Base-by-base conservation (phyloP, 92 coral and sea anemone genomes). In the Heliopora coerulea region DNA sequence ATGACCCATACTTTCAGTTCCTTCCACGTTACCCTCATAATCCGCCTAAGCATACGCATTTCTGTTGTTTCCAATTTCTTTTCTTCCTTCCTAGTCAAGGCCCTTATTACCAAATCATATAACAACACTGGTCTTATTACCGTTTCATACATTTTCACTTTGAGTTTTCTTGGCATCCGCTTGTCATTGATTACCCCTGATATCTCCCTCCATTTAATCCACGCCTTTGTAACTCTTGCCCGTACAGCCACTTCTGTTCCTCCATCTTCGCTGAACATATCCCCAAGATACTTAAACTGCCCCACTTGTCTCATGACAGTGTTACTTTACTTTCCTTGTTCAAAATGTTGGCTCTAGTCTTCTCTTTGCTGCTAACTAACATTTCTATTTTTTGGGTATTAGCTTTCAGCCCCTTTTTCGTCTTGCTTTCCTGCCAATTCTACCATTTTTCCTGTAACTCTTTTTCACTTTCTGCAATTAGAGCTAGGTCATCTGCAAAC, bases 1-100 rank as follows among this genome's bases (percentile, higher is more conserved):
- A 65, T 65, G 57, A n/a, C 39, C n/a, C 18, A 20, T 27, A 65
- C 73, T 35, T 31, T 31, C 28, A 65, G 49, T 54, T 65, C 56
- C 54, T 31, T 0, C 28, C 73, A 32, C 0, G 24, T 65, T 2
- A 65, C 73, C 0, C 56, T 27, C 8, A 21, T 65, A 7, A 65
- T 65, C 30, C 57, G 44, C 39, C 73, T 65, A 28, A 65, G 73
- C 54, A 65, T 65, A 13, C 17, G 44, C 73, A 65, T 65, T 19
- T 65, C 56, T 19, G 56, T 40, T 65, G 28, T 65, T 34, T 1
- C 14, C 33, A 10, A 37, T 37, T 7, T 41, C 3, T 41, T 65
- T 32, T n/a, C n/a, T 32, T 32, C 49, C 5, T 8, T 7, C 25
- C 57, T 7, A 1, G 29, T 21, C 42, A 37, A 37, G 11, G 42